These are phyloP conservation scores for Dreissena polymorpha DNA, from an alignment of 1,140 invertebrate genomes.

Conservation along the genomic window DNA sequence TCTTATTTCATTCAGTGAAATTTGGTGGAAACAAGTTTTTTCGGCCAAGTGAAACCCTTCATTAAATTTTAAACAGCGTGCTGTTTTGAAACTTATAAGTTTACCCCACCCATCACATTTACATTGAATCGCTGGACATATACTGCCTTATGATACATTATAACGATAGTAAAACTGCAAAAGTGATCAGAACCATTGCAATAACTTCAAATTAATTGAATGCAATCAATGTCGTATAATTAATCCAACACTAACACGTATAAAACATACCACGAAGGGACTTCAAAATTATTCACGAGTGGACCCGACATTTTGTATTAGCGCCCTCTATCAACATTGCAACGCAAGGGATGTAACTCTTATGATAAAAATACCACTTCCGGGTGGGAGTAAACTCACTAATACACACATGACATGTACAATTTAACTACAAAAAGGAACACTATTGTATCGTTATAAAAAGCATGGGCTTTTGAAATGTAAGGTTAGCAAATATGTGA, in stretches of 20 bases:
- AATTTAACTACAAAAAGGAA: background rate
- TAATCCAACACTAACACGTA: background rate
- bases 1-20: no score
- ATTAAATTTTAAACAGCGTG: no score
- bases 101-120: background rate
- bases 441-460: no score
- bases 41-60: no score
- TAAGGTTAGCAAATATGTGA: no score
- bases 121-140: no score
- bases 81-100: no score
- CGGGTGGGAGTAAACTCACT: constrained; percentile 37
- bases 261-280: constrained; percentile 74
- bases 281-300: constrained; percentile 77
- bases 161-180: no score
- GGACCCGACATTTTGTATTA: constrained; percentile 59
- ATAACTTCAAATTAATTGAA: constrained; percentile 12
- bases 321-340: constrained; percentile 51
- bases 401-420: background rate
- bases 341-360: constrained; percentile 32
- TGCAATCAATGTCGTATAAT: background rate
- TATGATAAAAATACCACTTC: background rate
- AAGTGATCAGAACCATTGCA: no score
- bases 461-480: no score
- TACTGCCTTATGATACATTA: no score
- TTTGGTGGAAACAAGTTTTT: no score